Evolutionary conservation across 1,140 invertebrate species (phyloP), one percentile per base, ranked within the genome.

Genomic region (Potamilus streckersoni): DNA sequence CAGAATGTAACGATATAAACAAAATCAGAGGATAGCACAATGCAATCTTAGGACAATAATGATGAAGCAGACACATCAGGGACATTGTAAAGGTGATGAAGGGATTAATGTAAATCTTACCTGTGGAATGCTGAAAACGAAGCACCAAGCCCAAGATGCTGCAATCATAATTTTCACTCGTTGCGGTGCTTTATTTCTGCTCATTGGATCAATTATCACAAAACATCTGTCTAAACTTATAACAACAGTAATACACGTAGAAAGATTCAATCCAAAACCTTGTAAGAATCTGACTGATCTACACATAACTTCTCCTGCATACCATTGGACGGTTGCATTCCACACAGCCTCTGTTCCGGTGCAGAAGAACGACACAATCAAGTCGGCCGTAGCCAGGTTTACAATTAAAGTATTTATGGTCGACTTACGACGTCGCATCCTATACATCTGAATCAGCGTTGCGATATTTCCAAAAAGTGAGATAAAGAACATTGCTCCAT

Each of bases 241-340:
- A 17, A 95, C 91, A 11, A 96, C 95, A 38, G 95, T 89, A 20
- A 95, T 92, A 85, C 95, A 96, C 1, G 95, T 96, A 63, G 94
- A 95, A n/a, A 95, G 89, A 55, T 75, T 75, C n/a, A 75, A 64
- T n/a, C 67, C 67, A 64, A 75, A 75, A 12, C 69, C 68, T 89
- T 96, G 95, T 20, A 94, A 86, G 82, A 94, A 95, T 87, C 96
- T 96, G 80, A 96, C 93, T 15, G 94, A 71, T 89, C 96, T 96
- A 87, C 95, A 96, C 31, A 92, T 91, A 2, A 93, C 84, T 81
- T 95, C 94, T 4, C 95, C 95, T 11, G 93, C 95, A 59, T 93
- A 89, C 95, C 95, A 96, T 65, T 94, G 93, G 0, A 96, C 94
- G 0, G 94, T 94, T 69, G 94, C 94, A 4, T 85, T 85, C 95